Evolutionary conservation across 1,140 invertebrate species (phyloP).

Genomic region (Drosophila melanica): DNA sequence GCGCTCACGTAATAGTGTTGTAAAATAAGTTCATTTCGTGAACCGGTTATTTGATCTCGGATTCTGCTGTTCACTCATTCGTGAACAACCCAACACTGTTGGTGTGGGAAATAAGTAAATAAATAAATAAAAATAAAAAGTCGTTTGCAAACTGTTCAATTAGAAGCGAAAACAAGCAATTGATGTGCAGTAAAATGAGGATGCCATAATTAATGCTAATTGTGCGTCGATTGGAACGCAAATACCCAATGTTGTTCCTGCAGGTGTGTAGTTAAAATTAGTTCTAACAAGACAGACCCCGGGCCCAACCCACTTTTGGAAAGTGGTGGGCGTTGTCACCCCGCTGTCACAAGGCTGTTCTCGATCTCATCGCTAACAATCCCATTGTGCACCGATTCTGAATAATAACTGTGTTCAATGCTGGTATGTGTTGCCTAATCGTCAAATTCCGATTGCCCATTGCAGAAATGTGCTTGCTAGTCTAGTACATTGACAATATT

Average conservation of each 20-base stretch:
- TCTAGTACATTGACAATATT: slow-evolving; percentile 66
- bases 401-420: too few relatives aligned
- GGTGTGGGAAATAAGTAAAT: slow-evolving; percentile 45
- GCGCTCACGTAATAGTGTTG: slow-evolving; percentile 15
- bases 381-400: too few relatives aligned
- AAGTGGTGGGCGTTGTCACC: too few relatives aligned
- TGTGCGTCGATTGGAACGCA: slow-evolving; percentile 51
- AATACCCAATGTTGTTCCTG: slow-evolving; percentile 11
- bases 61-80: slow-evolving; percentile 8
- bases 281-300: too few relatives aligned
- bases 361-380: too few relatives aligned
- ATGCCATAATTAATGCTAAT: slow-evolving; percentile 48
- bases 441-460: too few relatives aligned
- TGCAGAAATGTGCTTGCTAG: too few relatives aligned
- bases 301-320: too few relatives aligned
- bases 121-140: slow-evolving; percentile 48
- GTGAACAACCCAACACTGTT: slow-evolving; percentile 42
- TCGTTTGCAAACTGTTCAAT: slow-evolving; percentile 34
- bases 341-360: too few relatives aligned
- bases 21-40: neutral
- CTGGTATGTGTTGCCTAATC: too few relatives aligned
- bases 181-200: slow-evolving; percentile 38
- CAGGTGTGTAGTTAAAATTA: too few relatives aligned
- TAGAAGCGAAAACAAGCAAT: slow-evolving; percentile 25
- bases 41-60: slow-evolving; percentile 7